Base-by-base conservation (phyloP, 2,113 vertebrate species). In the Delphinapterus leucas region DNA sequence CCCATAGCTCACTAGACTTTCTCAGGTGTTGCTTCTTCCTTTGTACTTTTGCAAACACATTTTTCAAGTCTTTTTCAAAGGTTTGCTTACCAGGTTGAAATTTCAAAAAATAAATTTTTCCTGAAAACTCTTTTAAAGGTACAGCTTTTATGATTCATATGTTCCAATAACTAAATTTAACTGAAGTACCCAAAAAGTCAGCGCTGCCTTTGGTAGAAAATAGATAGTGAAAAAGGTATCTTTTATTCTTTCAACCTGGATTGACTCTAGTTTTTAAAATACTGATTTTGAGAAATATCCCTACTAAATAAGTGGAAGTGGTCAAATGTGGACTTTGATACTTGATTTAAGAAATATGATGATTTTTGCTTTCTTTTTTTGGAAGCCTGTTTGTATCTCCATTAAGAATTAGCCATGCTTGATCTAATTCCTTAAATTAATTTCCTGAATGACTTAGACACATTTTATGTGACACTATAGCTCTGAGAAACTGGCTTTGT, bases 1-100 rank as follows among this genome's bases (percentile, higher is more conserved):
- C 73, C 21, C n/a, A 49, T 38, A 53, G 68, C 55, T 83, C 58
- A n/a, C 93, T 84, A 53, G 47, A 53, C 14, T 95, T 93, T 91
- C n/a, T n/a, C 31, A 87, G 80, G 20, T 76, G 44, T 90, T 18
- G n/a, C 83, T 96, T 95, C 74, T 90, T 82, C 81, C 44, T 95
- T 93, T 95, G 60, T 87, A 61, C 53, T 86, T 95, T 74, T 53
- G 63, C 58, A 92, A 92, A 95, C 82, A 93, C 12, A 82, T 63
- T 96, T 93, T 90, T 96, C 71, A 91, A 87, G 41, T 90, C 65
- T 91, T 41, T 95, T 97, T 91, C 55, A 89, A 86, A 67, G 83
- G 3, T 89, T 95, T 97, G 58, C 21, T 70, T 96, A 79, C 63
- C 80, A 93, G 53, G 60, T 93, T 44, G 74, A 93, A 53, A 81